phyloP scores from a whole-genome alignment of 2,113 vertebrate species.

The Alectura lathami region DNA sequence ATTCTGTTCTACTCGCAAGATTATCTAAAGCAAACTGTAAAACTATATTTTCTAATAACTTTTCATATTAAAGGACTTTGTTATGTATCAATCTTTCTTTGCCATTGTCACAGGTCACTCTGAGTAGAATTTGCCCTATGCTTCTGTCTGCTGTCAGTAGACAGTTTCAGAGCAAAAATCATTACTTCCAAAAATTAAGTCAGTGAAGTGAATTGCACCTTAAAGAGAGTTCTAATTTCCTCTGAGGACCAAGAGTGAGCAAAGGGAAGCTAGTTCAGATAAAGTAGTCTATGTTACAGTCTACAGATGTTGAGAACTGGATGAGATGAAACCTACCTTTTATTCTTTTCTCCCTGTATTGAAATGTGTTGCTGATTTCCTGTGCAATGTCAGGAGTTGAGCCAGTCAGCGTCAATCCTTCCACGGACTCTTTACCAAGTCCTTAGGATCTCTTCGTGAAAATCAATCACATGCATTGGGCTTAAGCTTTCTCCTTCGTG shows the following conservation, averaged over 20 bases:
- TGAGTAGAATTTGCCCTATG: not conserved
- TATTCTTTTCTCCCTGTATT: not conserved
- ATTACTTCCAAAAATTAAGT: not conserved
- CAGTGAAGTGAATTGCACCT: not conserved
- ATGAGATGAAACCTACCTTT: not conserved
- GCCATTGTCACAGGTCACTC: not conserved
- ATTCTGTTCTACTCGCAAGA: not conserved
- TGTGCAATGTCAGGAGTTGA: not conserved
- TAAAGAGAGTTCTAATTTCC: not conserved
- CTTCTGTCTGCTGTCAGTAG: not conserved
- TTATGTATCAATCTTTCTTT: not conserved
- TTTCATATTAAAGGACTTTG: not conserved
- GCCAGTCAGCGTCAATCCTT: not conserved
- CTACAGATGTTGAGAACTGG: not conserved
- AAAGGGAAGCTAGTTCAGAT: not conserved
- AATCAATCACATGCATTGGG: not conserved
- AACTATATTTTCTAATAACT: not conserved
- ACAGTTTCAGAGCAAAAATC: conserved; percentile 3
- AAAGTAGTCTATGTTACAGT: not conserved
- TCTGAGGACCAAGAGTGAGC: not conserved
- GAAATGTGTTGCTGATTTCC: not conserved
- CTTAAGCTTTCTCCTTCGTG: not conserved
- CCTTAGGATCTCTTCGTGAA: not conserved
- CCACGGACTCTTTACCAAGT: not conserved
- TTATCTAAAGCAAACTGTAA: not conserved